Percentiles rank a stretch among this genome's conserved stretches.
These are phyloP conservation scores for Cataglyphis rosenhaueri DNA, from an alignment of 2,888 invertebrate genomes.

Conservation along the genomic window DNA sequence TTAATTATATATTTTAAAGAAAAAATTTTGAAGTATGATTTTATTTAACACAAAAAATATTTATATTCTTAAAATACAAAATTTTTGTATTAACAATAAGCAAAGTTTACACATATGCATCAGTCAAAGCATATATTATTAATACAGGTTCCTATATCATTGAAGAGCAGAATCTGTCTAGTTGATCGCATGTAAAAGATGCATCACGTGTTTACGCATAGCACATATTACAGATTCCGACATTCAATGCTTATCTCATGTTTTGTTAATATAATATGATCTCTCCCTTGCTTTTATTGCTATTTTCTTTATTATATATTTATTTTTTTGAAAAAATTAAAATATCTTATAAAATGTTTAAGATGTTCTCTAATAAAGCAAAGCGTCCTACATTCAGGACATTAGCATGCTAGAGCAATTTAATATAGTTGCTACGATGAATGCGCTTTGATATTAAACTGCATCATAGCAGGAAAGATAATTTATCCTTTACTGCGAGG, in stretches of 20 bases:
- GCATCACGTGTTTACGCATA: slow-evolving; percentile 3
- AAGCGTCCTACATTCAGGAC: background rate
- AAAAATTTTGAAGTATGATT: background rate
- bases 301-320: background rate
- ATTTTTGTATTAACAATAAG: background rate
- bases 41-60: slow-evolving; percentile 22
- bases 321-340: background rate
- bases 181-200: slow-evolving; percentile 27
- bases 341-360: background rate
- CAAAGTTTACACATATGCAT: background rate
- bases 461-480: slow-evolving; percentile 9
- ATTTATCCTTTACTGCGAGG: slow-evolving; percentile 23
- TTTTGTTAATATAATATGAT: slow-evolving; percentile 9
- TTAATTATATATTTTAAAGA: background rate
- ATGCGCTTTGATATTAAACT: slow-evolving; percentile 32
- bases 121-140: slow-evolving; percentile 24
- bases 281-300: background rate
- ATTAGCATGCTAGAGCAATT: slow-evolving; percentile 29
- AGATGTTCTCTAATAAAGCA: background rate
- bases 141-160: slow-evolving; percentile 17
- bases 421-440: slow-evolving; percentile 18
- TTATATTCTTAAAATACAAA: background rate
- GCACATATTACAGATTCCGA: background rate
- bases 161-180: slow-evolving; percentile 10
- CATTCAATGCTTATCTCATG: background rate